Evolutionary conservation across 1,140 invertebrate species (phyloP).

Genomic region (Thaumetopoea pityocampa): DNA sequence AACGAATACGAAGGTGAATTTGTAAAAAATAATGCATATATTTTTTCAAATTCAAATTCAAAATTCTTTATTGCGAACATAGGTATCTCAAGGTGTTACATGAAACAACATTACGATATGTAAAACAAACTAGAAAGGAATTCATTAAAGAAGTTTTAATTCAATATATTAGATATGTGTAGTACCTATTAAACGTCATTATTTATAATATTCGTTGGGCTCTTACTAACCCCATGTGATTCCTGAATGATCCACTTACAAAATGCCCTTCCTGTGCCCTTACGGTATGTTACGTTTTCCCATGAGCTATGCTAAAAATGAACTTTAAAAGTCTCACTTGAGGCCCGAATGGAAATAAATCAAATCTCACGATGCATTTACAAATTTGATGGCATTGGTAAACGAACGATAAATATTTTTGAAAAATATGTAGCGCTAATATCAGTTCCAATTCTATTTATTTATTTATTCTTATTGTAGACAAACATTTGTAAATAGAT

Average conservation of each 20-base stretch:
- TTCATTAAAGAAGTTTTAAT: constrained; percentile 8
- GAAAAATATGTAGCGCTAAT: too few species aligned
- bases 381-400: constrained; percentile 10
- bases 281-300: constrained; percentile 15
- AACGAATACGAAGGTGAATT: too few species aligned
- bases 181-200: constrained; percentile 11
- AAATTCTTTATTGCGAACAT: too few species aligned
- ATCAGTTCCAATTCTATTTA: too few species aligned
- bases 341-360: constrained; percentile 29
- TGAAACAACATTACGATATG: too few species aligned
- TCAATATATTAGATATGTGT: constrained; percentile 4
- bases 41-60: too few species aligned
- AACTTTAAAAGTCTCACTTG: constrained; percentile 28
- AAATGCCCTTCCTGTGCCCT: constrained; percentile 18
- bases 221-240: not conserved
- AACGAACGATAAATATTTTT: too few species aligned
- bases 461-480: too few species aligned
- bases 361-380: constrained; percentile 27
- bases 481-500: too few species aligned
- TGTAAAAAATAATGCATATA: too few species aligned
- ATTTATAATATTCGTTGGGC: constrained; percentile 8
- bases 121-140: constrained; percentile 7
- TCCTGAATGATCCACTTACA: constrained; percentile 14
- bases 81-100: too few species aligned
- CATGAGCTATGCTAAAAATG: constrained; percentile 15